A percentile compares a stretch with the other conserved stretches of the same genome.
Conservation (phyloP, 2,113 vertebrate species). For the Sceloporus tristichus region DNA sequence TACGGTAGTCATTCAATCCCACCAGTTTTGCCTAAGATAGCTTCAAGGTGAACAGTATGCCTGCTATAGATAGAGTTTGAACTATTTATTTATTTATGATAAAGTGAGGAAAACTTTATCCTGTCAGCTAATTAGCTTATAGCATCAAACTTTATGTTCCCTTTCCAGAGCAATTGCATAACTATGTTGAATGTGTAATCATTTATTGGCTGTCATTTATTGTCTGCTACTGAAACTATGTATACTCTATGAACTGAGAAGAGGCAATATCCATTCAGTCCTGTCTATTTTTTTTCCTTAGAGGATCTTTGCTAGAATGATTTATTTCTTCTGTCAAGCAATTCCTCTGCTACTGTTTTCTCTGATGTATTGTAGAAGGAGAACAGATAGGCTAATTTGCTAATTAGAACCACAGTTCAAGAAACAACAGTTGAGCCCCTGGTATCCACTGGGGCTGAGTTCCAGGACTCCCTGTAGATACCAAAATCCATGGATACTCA, state of each 20-base stretch:
- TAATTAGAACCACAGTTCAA: slow-evolving; percentile 31
- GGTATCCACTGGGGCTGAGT: too few relatives aligned
- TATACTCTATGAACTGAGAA: not conserved
- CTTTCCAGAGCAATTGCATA: not conserved
- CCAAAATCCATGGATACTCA: too few relatives aligned
- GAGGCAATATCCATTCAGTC: slow-evolving; percentile 3
- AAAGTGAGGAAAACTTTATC: not conserved
- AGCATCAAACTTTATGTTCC: not conserved
- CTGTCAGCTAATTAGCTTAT: not conserved
- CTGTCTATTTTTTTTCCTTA: slow-evolving; percentile 12
- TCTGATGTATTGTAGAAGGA: not conserved
- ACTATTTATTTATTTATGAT: not conserved
- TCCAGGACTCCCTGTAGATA: too few relatives aligned
- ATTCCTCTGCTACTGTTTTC: slow-evolving; percentile 7
- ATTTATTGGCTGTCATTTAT: not conserved
- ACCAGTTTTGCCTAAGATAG: not conserved
- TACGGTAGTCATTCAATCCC: too few relatives aligned
- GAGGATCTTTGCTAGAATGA: slow-evolving; percentile 30
- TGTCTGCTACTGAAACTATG: not conserved
- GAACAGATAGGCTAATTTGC: slow-evolving; percentile 28
- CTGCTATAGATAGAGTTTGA: not conserved
- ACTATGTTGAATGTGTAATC: not conserved
- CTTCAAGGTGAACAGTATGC: not conserved
- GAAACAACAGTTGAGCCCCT: not conserved
- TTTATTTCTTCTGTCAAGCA: slow-evolving; percentile 31